phyloP scores from a whole-genome alignment of 2,113 vertebrate genomes.

The Formicarius rufipectus region DNA sequence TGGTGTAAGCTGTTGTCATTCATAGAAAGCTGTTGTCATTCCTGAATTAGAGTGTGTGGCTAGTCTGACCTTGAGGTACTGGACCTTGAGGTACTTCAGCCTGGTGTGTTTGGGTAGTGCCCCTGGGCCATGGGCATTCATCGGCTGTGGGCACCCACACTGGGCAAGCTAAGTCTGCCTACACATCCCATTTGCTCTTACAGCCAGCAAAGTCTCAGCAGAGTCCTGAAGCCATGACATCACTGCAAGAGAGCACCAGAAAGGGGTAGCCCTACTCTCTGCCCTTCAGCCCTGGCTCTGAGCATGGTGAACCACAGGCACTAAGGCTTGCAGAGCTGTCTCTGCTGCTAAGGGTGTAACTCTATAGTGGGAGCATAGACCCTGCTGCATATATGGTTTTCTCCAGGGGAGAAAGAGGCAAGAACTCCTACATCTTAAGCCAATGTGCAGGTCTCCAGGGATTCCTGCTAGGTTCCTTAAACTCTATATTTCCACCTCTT shows the following conservation, averaged over 20 bases:
- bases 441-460: not conserved
- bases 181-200: not conserved
- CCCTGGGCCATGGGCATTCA: not conserved
- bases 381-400: not conserved
- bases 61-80: not conserved
- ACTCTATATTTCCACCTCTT: not conserved
- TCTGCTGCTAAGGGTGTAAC: not conserved
- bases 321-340: not conserved
- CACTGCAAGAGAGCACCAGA: not conserved
- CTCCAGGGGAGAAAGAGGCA: not conserved
- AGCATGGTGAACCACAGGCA: not conserved
- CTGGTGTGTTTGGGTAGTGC: not conserved
- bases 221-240: not conserved
- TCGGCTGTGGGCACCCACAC: rapidly evolving
- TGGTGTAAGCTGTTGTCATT: not conserved
- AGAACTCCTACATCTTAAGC: not conserved
- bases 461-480: not conserved
- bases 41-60: not conserved
- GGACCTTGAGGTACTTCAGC: not conserved
- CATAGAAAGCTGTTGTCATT: not conserved
- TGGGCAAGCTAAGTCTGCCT: not conserved
- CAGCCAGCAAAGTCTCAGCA: not conserved
- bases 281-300: not conserved
- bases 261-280: not conserved
- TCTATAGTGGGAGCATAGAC: not conserved